Evolutionary conservation across 2,888 invertebrate genomes (phyloP), one percentile per base, ranked within the genome.

Genomic region (Cantharis rufa): DNA sequence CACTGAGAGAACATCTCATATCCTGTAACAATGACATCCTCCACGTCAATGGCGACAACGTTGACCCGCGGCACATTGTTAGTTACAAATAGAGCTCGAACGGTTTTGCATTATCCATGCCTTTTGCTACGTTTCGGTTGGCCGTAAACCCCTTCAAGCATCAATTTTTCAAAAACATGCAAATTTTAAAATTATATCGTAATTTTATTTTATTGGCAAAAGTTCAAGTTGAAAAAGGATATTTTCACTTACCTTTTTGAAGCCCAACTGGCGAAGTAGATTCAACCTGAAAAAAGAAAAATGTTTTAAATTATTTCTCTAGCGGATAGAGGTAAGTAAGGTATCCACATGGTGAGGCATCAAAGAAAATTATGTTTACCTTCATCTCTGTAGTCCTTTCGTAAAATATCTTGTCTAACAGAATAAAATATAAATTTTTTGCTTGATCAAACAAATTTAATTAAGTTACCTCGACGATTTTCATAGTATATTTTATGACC

Each of bases 21-120:
- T 76, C 73, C 64, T 72, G 71, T 69, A 76, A 76, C 76, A 76
- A 73, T 76, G 76, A 73, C 70, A 72, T 73, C 69, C 71, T 66
- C 73, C 48, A 62, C 77, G 77, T 74, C 77, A 74, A 73, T 77
- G 69, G 73, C 71, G 64, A 69, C 72, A 63, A 70, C 63, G 69
- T 70, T 73, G 74, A 74, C 77, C 74, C 70, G 70, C 70, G 70
- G 69, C 68, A 32, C 66, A 68, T 71, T 74, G 68, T 62, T 28
- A 63, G 69, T 32, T 16, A 69, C 15, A 48, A 32, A 62, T 63
- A 15, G 18, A 24, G 10, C 76, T 72, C 70, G 68, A 77, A 18
- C 77, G 71, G 28, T 77, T 77, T 77, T 77, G 74, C 77, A 77
- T 73, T 77, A 77, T 74, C 74, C 77, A 74, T 71, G 71, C 77